phyloP scores from a whole-genome alignment of 2,113 vertebrate species.

The Pelodiscus sinensis region DNA sequence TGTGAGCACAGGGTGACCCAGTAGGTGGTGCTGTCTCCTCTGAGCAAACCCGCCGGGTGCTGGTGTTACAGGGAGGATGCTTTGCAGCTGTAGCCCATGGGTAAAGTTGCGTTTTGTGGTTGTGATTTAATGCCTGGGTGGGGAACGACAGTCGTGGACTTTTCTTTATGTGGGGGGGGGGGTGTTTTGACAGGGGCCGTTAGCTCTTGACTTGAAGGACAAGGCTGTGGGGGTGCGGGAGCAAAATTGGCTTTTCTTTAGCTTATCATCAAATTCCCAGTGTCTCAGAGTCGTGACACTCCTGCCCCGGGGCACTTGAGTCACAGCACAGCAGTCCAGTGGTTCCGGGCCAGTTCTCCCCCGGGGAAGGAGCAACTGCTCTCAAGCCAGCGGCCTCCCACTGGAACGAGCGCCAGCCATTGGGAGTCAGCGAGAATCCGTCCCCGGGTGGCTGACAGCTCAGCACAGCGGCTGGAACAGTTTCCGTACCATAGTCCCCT shows the following conservation, averaged over 20 bases:
- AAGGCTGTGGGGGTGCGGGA: neutral
- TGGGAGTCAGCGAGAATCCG: too few species aligned
- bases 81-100: neutral
- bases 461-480: neutral
- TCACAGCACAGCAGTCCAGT: neutral
- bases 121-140: neutral
- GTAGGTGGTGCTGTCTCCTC: neutral
- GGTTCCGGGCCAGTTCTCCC: neutral
- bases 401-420: accelerated
- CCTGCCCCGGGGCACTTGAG: neutral
- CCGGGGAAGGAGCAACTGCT: accelerated
- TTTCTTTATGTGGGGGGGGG: too few species aligned
- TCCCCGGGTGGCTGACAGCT: neutral
- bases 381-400: neutral
- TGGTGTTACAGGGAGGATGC: neutral
- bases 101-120: neutral
- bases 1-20: accelerated
- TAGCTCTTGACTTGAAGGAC: neutral
- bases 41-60: neutral
- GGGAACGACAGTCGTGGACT: neutral
- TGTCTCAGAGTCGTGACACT: neutral
- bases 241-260: neutral
- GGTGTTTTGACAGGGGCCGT: accelerated
- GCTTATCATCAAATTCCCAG: neutral
- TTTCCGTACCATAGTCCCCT: neutral